Conservation (phyloP, 2,113 vertebrate species). For the Okapia johnstoni region DNA sequence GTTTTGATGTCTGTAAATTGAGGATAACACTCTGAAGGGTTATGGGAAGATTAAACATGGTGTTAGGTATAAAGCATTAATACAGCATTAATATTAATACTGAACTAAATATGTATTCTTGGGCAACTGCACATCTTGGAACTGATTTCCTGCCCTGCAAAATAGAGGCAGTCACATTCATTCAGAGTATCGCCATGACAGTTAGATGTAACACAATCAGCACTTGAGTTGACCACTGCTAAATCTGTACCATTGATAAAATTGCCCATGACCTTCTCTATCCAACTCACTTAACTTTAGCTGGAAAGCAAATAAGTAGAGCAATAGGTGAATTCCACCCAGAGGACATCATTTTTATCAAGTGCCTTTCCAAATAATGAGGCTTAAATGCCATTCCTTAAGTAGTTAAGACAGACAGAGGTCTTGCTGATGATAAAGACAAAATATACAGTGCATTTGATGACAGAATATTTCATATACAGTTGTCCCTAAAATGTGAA, state of each 20-base stretch:
- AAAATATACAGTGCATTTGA: not conserved
- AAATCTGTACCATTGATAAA: not conserved
- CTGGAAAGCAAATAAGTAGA: not conserved
- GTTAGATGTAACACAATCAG: not conserved
- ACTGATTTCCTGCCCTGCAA: not conserved
- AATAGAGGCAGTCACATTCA: not conserved
- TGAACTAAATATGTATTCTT: not conserved
- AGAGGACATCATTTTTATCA: not conserved
- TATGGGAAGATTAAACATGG: not conserved
- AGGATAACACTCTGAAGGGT: not conserved
- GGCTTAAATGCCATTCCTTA: not conserved
- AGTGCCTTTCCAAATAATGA: not conserved
- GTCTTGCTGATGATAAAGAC: not conserved
- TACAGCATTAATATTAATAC: not conserved
- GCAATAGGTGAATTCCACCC: not conserved
- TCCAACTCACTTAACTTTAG: not conserved
- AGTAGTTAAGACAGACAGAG: not conserved
- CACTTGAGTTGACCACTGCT: not conserved
- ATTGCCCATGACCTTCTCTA: not conserved
- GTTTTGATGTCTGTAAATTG: conserved; percentile 30
- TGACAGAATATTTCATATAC: not conserved
- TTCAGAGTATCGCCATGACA: not conserved
- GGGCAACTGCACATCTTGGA: not conserved
- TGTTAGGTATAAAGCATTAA: not conserved
- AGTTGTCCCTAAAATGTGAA: not conserved